Evolutionary conservation across 1,140 invertebrate genomes (phyloP).

Genomic region (Drosophila sproati): DNA sequence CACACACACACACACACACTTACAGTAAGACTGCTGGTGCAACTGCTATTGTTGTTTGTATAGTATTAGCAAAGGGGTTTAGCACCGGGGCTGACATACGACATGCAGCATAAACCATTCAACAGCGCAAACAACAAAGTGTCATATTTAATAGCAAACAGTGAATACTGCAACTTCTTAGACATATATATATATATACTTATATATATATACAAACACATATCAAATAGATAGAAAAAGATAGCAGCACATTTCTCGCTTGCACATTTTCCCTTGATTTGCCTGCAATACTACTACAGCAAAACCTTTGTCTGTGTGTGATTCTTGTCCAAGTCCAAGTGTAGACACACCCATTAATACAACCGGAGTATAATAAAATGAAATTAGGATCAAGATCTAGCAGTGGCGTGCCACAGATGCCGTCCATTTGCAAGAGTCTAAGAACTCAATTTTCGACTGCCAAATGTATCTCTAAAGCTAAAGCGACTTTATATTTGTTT

Average conservation of each 20-base stretch:
- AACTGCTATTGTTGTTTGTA: conserved; percentile 15
- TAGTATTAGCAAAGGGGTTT: conserved; percentile 47
- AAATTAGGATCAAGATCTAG: no score
- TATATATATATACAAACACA: background rate
- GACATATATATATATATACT: conserved; percentile 6
- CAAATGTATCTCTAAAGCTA: no score
- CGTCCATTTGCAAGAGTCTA: no score
- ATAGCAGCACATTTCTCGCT: background rate
- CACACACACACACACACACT: conserved; percentile 33
- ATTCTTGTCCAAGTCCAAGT: no score
- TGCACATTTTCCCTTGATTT: background rate
- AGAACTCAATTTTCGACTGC: no score
- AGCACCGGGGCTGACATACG: conserved; percentile 10
- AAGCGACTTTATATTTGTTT: no score
- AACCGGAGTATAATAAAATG: no score
- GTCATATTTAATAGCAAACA: conserved; percentile 28
- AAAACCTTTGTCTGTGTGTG: no score
- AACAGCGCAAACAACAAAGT: conserved; percentile 19
- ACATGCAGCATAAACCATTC: conserved; percentile 36
- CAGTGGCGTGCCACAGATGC: no score
- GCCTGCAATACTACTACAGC: background rate
- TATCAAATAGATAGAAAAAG: background rate
- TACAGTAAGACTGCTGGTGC: conserved; percentile 27
- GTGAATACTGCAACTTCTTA: conserved; percentile 11
- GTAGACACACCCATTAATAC: no score